Evolutionary conservation across 2,888 invertebrate genomes (phyloP), one percentile per base, ranked within the genome.

Genomic region (Tachina grossa): DNA sequence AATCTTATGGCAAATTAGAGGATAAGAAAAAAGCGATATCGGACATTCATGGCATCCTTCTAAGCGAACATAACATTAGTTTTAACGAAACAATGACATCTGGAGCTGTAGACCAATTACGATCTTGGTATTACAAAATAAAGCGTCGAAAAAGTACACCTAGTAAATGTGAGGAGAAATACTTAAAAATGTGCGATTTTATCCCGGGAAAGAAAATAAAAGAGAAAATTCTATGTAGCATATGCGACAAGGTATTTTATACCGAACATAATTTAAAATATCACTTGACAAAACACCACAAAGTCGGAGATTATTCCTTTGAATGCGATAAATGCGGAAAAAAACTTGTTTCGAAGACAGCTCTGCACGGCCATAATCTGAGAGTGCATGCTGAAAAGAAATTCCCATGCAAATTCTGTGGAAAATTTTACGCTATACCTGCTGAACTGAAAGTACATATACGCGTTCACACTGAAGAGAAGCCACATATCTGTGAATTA

Each of bases 241-340:
- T 89, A 16, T 91, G 91, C 43, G 85, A 88, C 3, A 87, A 89
- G 53, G 79, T 86, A 10, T 88, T 88, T 4, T 88, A 66, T 14
- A 90, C 88, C 0, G 90, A 90, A 57, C 87, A 87, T 13, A 89
- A 88, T 6, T 87, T 89, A 2, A 90, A 91, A 71, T 79, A 87
- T 5, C 90, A 90, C 43, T 71, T 90, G 43, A 89, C 82, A 13
- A 91, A 90, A 61, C 87, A 84, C 0, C 90, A 90, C 77, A 87
- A 88, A 43, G 87, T 90, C n/a, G 90, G 91, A 0, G 91, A 90
- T 31, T 65, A 90, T 55, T 91, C 91, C 1, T 90, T 90, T 16
- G 88, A 89, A 43, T 90, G 90, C 49, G 41, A 74, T 0, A 59
- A 78, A 6, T 90, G 90, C 57, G 89, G 90, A 4, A 89, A 90